A percentile compares a stretch with the other conserved stretches of the same genome.
phyloP scores from a whole-genome alignment of 2,888 invertebrate genomes.

The Elmis aenea region DNA sequence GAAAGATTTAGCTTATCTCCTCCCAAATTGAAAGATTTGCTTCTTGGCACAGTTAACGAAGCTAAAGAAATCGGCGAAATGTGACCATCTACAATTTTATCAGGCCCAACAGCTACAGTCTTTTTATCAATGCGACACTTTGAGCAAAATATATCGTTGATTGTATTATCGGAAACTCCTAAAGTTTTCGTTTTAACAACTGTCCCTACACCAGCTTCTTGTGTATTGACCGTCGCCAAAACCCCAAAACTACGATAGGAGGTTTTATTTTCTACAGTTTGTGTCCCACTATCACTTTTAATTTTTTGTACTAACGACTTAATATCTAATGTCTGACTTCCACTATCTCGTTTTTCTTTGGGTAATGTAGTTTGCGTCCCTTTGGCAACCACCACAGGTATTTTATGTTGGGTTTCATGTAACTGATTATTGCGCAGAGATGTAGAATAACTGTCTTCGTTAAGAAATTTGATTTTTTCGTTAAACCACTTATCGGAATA shows the following conservation, averaged over 20 bases:
- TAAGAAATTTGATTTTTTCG: conserved; percentile 39
- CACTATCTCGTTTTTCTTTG: conserved; percentile 28
- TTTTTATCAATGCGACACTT: conserved; percentile 50
- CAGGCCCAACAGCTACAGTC: conserved; percentile 57
- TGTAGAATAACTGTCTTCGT: conserved; percentile 22
- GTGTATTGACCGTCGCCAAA: conserved; percentile 39
- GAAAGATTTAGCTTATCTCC: conserved; percentile 49
- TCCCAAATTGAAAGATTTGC: conserved; percentile 58
- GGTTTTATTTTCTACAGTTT: conserved; percentile 26
- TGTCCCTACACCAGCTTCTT: conserved; percentile 13
- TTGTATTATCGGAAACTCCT: conserved; percentile 51
- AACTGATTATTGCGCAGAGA: conserved; percentile 2
- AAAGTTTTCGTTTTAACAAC: conserved; percentile 35
- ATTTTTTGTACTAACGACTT: conserved; percentile 17
- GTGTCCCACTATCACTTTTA: conserved; percentile 27
- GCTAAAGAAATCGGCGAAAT: conserved; percentile 47
- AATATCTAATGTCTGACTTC: conserved; percentile 29
- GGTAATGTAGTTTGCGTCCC: conserved; percentile 33
- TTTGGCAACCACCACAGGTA: conserved; percentile 22
- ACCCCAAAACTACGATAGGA: conserved; percentile 28
- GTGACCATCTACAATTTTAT: conserved; percentile 32
- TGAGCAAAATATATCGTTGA: conserved; percentile 49
- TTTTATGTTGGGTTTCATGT: conserved; percentile 9
- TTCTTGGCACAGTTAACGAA: conserved; percentile 48
- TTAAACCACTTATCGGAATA: conserved; percentile 40